Evolutionary conservation across 2,113 vertebrate genomes (phyloP).

Genomic region (Camelus bactrianus): DNA sequence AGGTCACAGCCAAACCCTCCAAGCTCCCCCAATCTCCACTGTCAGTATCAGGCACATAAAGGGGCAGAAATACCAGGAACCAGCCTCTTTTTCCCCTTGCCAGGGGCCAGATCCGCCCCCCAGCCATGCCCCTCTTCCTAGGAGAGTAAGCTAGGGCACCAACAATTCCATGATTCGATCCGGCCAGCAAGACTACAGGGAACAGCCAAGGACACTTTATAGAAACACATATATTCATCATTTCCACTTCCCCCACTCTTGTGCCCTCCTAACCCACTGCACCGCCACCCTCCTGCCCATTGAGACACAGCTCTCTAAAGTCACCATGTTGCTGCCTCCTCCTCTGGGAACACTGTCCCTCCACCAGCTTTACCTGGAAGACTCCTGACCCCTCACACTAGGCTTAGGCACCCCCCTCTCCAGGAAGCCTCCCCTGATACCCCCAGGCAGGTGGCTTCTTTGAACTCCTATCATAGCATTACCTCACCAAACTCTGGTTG

Average conservation of each 20-base stretch:
- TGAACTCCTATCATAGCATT: not conserved
- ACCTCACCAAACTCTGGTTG: slow-evolving; percentile 23
- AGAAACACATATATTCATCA: not conserved
- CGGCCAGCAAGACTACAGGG: not conserved
- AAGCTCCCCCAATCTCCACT: not conserved
- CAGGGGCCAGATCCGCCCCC: not conserved
- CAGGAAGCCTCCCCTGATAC: not conserved
- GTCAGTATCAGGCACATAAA: not conserved
- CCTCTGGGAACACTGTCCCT: not conserved
- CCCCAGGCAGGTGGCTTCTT: not conserved
- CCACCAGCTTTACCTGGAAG: slow-evolving; percentile 5
- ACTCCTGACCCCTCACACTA: not conserved
- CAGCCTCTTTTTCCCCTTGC: not conserved
- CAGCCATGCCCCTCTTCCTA: too few species aligned
- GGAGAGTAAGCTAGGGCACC: not conserved
- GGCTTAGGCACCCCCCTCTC: not conserved
- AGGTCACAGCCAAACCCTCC: not conserved
- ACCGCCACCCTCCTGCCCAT: not conserved
- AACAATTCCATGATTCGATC: not conserved
- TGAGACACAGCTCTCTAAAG: not conserved
- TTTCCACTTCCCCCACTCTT: not conserved
- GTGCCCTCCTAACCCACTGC: not conserved
- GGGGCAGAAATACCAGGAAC: not conserved
- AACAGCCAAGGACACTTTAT: not conserved
- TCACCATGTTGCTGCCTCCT: not conserved